Evolutionary conservation across 2,113 vertebrate genomes (phyloP), one percentile per base, ranked within the genome.

Genomic region (Mystacornis crossleyi): DNA sequence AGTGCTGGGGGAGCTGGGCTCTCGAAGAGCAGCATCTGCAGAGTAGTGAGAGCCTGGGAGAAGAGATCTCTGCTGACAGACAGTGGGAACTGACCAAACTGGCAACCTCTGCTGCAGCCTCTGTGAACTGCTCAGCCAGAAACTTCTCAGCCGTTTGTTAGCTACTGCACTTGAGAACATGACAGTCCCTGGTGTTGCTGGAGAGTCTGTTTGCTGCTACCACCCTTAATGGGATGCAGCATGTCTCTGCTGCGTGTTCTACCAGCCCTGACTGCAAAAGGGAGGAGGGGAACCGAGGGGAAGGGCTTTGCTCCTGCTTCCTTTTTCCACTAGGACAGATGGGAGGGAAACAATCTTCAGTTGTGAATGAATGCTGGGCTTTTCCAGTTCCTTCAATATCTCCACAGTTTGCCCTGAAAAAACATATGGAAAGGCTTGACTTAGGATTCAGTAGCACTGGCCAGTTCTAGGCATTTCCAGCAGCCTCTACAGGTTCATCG

Each of bases 81-180:
- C 48, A 0, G 31, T 13, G 47, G 73, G n/a, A 85, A 61, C 28
- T 79, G 86, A 38, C 62, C 74, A 62, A n/a, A 61, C 0, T 18
- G 25, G 53, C 36, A 61, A 60, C 45, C 70, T 84, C 45, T 75
- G 69, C 50, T 86, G 47, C 91, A 81, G 77, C 24, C 31, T 69
- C 73, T 79, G 50, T 29, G 93, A 93, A 33, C 81, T 93, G 93
- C 66, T 96, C 93, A 93, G 51, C 78, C 95, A 96, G 95, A 93
- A 95, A 93, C 47, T 80, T 73, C 89, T 95, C 65, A 1, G 61
- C 70, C 82, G 81, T 96, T 87, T 92, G 72, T 84, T 80, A 79
- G 83, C 86, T 72, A 2, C 77, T 77, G 84, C 73, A 65, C 86
- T 80, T 43, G 84, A 90, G 94, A 93, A 73, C 94, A 91, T 91